These are phyloP conservation scores for Pachypeltis micranthus DNA, from an alignment of 1,140 invertebrate species.

Conservation along the genomic window DNA sequence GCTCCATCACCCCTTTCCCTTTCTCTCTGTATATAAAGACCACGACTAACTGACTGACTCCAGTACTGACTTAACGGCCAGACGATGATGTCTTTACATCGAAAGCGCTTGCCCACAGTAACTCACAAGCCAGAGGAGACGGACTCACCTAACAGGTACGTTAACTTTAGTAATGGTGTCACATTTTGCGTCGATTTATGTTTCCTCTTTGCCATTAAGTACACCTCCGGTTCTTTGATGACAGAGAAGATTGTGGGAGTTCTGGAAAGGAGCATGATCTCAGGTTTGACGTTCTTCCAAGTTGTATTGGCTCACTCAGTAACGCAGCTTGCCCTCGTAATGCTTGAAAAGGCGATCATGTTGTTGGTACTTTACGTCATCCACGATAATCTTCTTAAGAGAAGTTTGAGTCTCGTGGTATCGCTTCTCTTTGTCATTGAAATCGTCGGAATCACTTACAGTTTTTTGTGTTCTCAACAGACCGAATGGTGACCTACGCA, in stretches of 20 bases:
- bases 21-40: too few relatives aligned
- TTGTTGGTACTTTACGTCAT: conserved; percentile 22
- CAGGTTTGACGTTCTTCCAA: conserved; percentile 43
- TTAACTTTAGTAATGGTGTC: too few relatives aligned
- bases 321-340: conserved; percentile 21
- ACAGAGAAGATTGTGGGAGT: conserved; percentile 74
- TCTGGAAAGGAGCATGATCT: conserved; percentile 72
- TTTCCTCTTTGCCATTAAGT: conserved; percentile 78
- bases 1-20: too few relatives aligned
- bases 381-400: conserved; percentile 20
- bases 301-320: conserved; percentile 22
- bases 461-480: conserved; percentile 36
- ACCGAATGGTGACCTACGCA: conserved; percentile 42
- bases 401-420: conserved; percentile 17
- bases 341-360: conserved; percentile 22
- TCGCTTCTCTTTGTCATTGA: conserved; percentile 22
- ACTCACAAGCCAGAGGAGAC: too few relatives aligned
- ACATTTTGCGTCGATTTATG: conserved; percentile 81
- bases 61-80: too few relatives aligned
- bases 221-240: conserved; percentile 80
- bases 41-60: too few relatives aligned
- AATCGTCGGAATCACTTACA: conserved; percentile 24
- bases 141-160: too few relatives aligned
- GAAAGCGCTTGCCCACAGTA: too few relatives aligned
- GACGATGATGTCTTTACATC: too few relatives aligned